Conservation (phyloP, 2,797 vertebrate species). For the Columba guinea region DNA sequence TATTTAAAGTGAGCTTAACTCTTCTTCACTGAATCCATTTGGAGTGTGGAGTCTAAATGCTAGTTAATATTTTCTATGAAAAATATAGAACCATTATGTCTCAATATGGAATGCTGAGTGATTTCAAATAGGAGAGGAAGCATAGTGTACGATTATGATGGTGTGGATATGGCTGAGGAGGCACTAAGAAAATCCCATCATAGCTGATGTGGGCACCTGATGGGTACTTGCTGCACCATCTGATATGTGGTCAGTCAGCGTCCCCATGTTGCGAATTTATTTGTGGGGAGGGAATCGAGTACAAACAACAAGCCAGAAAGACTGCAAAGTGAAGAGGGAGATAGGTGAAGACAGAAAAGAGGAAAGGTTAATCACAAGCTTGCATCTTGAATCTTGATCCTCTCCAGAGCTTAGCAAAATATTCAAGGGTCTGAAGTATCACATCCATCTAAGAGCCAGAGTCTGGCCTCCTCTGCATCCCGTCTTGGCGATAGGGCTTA, state of each 20-base stretch:
- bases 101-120: not conserved
- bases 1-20: not conserved
- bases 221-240: not conserved
- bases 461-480: not conserved
- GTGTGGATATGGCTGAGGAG: not conserved
- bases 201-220: not conserved
- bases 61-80: not conserved
- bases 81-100: not conserved
- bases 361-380: not conserved
- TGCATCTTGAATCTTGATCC: not conserved
- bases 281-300: not conserved
- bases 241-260: not conserved
- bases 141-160: accelerated
- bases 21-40: not conserved
- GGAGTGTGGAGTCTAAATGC: not conserved
- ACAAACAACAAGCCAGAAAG: not conserved
- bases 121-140: not conserved
- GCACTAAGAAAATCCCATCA: not conserved
- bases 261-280: not conserved
- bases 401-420: not conserved
- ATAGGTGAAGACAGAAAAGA: not conserved
- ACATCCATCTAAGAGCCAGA: not conserved
- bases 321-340: not conserved
- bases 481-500: not conserved
- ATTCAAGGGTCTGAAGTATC: not conserved